A percentile compares a stretch with the other conserved stretches of the same genome.
These are phyloP conservation scores for Microctenopoma lineatum DNA, from an alignment of 2,797 vertebrate genomes.

Conservation along the genomic window DNA sequence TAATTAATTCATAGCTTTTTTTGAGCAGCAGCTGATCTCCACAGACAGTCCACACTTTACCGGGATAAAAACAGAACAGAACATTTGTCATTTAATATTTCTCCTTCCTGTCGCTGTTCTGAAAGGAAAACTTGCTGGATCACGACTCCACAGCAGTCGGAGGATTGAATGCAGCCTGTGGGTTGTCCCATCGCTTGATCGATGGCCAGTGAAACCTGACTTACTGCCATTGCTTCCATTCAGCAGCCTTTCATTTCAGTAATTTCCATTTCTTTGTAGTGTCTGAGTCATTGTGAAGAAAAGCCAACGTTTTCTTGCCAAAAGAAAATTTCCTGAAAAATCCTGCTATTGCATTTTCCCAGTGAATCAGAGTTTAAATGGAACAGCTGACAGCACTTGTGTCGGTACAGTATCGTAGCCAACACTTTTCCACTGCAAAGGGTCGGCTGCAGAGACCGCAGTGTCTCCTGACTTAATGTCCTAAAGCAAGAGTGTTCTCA, in stretches of 20 bases:
- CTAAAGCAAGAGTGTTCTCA: neutral
- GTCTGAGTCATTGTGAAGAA: conserved; percentile 46
- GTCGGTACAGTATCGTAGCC: conserved; percentile 25
- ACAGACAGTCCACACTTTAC: neutral
- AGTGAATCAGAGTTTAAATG: conserved; percentile 47
- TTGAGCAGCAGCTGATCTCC: neutral
- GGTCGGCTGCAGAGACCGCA: conserved; percentile 21
- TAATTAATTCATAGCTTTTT: neutral
- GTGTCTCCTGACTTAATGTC: conserved; percentile 1
- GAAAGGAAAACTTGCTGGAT: conserved; percentile 15
- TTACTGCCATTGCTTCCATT: conserved; percentile 38
- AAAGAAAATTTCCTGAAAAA: conserved; percentile 52
- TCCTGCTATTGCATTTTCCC: conserved; percentile 44
- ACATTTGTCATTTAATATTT: conserved; percentile 5
- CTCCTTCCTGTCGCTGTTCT: conserved; percentile 1
- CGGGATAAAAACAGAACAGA: too few species aligned
- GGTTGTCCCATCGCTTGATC: conserved; percentile 14
- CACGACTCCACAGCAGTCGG: neutral
- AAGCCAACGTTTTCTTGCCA: conserved; percentile 51
- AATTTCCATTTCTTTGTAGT: conserved; percentile 54
- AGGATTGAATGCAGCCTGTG: conserved; percentile 20
- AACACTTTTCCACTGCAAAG: conserved; percentile 40
- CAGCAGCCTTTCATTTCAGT: conserved; percentile 17
- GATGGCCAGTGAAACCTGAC: conserved; percentile 16
- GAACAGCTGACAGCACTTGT: conserved; percentile 59